phyloP scores from a whole-genome alignment of 2,797 vertebrate species.

The Macroramphosus scolopax region DNA sequence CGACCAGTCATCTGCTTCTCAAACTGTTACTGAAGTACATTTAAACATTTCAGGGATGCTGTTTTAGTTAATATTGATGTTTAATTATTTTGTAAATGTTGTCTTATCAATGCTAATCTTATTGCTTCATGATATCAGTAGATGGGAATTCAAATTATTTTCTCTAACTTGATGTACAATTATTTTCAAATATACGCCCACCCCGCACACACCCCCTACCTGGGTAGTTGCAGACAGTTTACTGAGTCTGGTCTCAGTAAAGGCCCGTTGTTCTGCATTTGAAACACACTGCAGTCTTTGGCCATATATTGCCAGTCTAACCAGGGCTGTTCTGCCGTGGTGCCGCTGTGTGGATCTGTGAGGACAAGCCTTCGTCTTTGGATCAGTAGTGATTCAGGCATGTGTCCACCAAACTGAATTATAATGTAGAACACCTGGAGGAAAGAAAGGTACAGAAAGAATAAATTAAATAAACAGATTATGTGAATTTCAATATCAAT shows the following conservation, averaged over 20 bases:
- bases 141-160: too few species aligned
- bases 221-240: conserved; percentile 88
- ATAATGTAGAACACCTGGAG: conserved; percentile 88
- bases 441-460: conserved; percentile 5
- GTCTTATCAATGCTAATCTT: too few species aligned
- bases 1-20: too few species aligned
- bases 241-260: conserved; percentile 85
- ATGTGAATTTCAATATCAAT: too few species aligned
- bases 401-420: conserved; percentile 84
- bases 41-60: too few species aligned
- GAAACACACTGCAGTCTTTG: conserved; percentile 85
- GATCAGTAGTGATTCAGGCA: conserved; percentile 84
- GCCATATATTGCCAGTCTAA: conserved; percentile 93
- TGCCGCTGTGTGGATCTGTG: conserved; percentile 15
- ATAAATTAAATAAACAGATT: too few species aligned
- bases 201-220: conserved; percentile 58
- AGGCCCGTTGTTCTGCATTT: conserved; percentile 84
- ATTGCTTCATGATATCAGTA: too few species aligned
- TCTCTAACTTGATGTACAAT: too few species aligned
- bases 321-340: conserved; percentile 68
- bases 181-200: too few species aligned
- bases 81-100: too few species aligned
- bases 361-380: conserved; percentile 76
- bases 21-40: too few species aligned
- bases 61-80: too few species aligned